Conservation (phyloP, 2,113 vertebrate genomes). For the Montifringilla adamsi region DNA sequence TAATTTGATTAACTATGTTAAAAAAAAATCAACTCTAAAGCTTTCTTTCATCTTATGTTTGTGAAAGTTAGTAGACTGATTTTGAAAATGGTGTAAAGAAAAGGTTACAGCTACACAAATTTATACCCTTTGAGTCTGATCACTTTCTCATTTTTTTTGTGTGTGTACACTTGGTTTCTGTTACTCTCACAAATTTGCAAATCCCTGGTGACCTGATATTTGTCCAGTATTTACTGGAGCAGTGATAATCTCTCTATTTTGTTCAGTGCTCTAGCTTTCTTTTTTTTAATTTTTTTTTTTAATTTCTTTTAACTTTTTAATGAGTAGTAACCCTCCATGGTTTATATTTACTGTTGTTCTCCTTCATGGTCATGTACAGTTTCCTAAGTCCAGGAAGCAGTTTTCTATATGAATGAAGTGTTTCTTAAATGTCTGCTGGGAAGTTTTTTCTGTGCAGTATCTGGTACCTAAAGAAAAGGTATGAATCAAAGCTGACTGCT, state of each 20-base stretch:
- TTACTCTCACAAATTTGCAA: not conserved
- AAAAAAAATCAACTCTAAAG: not conserved
- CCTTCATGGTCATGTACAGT: not conserved
- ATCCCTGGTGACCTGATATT: not conserved
- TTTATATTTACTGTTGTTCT: not conserved
- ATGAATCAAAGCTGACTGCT: not conserved
- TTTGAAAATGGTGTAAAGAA: not conserved
- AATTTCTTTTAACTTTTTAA: not conserved
- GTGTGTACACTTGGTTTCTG: not conserved
- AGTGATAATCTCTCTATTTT: not conserved
- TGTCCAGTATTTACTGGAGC: not conserved
- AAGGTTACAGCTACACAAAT: not conserved
- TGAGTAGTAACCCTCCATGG: not conserved
- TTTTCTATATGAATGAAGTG: not conserved
- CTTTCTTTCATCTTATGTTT: not conserved
- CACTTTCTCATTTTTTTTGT: not conserved
- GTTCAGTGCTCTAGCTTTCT: rapidly evolving
- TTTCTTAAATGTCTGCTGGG: not conserved
- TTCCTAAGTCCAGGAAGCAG: not conserved
- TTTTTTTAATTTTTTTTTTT: too few relatives aligned
- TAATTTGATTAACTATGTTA: not conserved
- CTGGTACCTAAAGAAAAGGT: not conserved
- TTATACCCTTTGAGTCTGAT: not conserved
- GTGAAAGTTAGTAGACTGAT: not conserved
- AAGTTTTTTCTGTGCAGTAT: not conserved